A percentile compares a stretch with the other conserved stretches of the same genome.
These are phyloP conservation scores for Drosophila bunnanda DNA, from an alignment of 2,888 invertebrate genomes.

Conservation along the genomic window DNA sequence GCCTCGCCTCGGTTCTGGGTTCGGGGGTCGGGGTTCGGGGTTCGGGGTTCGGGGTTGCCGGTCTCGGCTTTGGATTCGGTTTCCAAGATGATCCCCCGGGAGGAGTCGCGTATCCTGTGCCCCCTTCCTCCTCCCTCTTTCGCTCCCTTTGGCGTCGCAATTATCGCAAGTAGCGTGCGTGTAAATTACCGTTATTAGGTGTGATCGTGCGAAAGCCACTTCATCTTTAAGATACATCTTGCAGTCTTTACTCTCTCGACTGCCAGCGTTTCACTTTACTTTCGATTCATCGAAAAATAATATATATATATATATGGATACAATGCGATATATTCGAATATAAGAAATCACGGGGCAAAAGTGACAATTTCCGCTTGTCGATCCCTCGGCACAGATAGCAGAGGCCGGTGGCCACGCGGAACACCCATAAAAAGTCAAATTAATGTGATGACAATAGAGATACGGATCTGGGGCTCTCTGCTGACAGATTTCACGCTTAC, in stretches of 20 bases:
- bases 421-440: conserved; percentile 82
- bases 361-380: conserved; percentile 67
- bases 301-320: background rate
- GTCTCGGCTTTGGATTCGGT: conserved; percentile 10
- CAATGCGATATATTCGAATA: background rate
- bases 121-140: conserved; percentile 25
- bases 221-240: conserved; percentile 18
- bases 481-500: conserved; percentile 73
- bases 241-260: background rate
- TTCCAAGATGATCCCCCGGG: conserved; percentile 13
- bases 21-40: background rate
- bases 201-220: conserved; percentile 76
- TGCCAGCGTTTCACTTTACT: conserved; percentile 59
- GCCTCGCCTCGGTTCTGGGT: conserved; percentile 15
- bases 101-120: conserved; percentile 43
- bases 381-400: conserved; percentile 9
- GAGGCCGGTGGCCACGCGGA: conserved; percentile 47
- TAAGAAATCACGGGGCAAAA: conserved; percentile 26
- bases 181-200: conserved; percentile 84
- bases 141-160: conserved; percentile 68
- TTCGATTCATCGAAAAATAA: conserved; percentile 45
- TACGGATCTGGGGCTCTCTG: conserved; percentile 22
- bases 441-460: conserved; percentile 72
- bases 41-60: background rate
- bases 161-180: conserved; percentile 81